Evolutionary conservation across 1,140 invertebrate genomes (phyloP), one percentile per base, ranked within the genome.

Genomic region (Meteorus sp.): DNA sequence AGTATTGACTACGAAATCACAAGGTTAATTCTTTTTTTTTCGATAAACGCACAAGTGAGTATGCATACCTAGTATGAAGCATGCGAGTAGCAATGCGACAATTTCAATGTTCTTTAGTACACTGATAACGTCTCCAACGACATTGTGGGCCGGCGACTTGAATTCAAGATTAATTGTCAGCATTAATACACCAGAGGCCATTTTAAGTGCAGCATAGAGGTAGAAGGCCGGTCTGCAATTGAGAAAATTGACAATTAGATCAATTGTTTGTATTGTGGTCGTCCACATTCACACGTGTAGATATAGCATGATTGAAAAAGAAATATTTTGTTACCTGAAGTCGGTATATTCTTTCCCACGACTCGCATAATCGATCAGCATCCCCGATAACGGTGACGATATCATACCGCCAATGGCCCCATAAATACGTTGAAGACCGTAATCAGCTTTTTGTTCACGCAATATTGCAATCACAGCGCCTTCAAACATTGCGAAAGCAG

Each of bases 401-500:
- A 92, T 88, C 84, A 92, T 91, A 6, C 88, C 89, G 1, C 89
- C 90, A 39, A 92, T 83, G 48, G 85, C 88, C 17, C 89, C 90
- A 68, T 90, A 92, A 59, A 92, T 86, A 57, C 89, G 81, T 76
- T 92, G 89, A 31, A 92, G 75, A 0, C 90, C 91, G 63, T 92
- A 92, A 77, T 92, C 89, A 1, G 88, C 90, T 51, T 86, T 85
- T 65, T 91, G 88, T 66, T 90, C 87, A 41, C 89, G 81, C 20
- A 92, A 77, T 65, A 92, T 88, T 2, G 89, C 88, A 35, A 92
- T 87, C 1, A 90, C 88, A 11, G 90, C 90, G 7, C 90, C 90
- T 77, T 92, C 90, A 67, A 92, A 90, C 86, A 93, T 89, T 3
- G 89, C 88, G 66, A 89, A 90, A 1, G 87, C 85, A 3, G 89